Base-by-base conservation (phyloP, 2,888 invertebrate species). In the Pelosia muscerda region DNA sequence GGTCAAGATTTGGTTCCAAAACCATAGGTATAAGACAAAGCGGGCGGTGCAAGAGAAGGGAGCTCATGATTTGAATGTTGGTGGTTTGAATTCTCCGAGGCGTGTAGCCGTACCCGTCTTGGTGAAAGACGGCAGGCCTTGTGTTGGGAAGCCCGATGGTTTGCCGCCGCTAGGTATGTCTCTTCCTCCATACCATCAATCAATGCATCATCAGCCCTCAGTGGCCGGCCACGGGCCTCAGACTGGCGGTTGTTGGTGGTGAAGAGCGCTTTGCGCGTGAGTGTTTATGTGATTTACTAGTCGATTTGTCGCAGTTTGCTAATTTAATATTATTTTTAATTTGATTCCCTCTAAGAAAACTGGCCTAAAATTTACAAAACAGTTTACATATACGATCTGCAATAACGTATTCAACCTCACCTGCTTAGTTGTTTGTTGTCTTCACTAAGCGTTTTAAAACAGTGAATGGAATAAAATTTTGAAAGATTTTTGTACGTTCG, bases 1-100 rank as follows among this genome's bases (percentile, higher is more conserved):
- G 95, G 98, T 98, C 63, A 99, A 99, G 94, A 99, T 99, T 84
- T 99, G 99, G 99, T 99, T 99, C 95, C 99, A 99, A 91, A 99
- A 99, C 91, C 99, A 99, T 90, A 97, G 99, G 86, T 99, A 99
- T 95, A 99, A 99, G 95, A 99, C 99, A 86, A 99, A 99, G 94
- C 96, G 99, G n/a, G 98, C 99, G 0, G 97, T 98, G 69, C 98
- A 98, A 86, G 99, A 99, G 91, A 98, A 99, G 90, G 97, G 97
- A 23, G 91, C 96, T 77, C 96, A 97, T 78, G 96, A 97, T 72
- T 92, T 96, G 81, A 96, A 95, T 65, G 96, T 96, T 0, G 96
- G 96, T n/a, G 96, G 96, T 1, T 87, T 97, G 83, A 97, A 97
- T 57, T 98, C 98, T 0, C 99, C 99, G 0, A 95, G 99, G 34